These are phyloP conservation scores for Cryptoprocta ferox DNA, from an alignment of 2,797 vertebrate species.

Conservation along the genomic window DNA sequence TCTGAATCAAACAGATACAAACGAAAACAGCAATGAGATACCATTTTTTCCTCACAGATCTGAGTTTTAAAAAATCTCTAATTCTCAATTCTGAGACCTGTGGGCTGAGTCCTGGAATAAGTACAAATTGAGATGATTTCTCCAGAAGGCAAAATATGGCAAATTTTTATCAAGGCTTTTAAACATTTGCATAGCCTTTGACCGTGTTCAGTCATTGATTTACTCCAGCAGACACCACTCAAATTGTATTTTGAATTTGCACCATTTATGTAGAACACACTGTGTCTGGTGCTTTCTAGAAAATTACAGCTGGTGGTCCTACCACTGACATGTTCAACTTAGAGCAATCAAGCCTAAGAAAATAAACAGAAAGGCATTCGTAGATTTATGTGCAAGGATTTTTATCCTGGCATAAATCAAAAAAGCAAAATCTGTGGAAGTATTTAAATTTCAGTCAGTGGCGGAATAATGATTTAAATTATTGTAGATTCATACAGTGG, in stretches of 20 bases:
- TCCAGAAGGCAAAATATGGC: not conserved
- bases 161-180: slow-evolving; percentile 7
- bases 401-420: not conserved
- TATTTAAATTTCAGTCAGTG: not conserved
- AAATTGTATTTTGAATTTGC: not conserved
- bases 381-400: not conserved
- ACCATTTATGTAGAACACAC: not conserved
- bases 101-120: not conserved
- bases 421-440: not conserved
- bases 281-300: not conserved
- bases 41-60: not conserved
- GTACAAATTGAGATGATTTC: not conserved
- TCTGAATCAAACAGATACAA: not conserved
- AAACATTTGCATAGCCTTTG: not conserved
- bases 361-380: not conserved
- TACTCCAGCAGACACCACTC: not conserved
- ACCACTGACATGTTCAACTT: not conserved
- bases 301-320: not conserved
- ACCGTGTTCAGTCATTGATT: not conserved
- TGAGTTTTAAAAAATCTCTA: slow-evolving; percentile 35
- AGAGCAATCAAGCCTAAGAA: not conserved
- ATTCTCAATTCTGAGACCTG: not conserved
- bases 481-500: not conserved
- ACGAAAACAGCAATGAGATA: not conserved
- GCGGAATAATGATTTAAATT: not conserved